Evolutionary conservation across 2,113 vertebrate species (phyloP).

Genomic region (Alethe diademata): DNA sequence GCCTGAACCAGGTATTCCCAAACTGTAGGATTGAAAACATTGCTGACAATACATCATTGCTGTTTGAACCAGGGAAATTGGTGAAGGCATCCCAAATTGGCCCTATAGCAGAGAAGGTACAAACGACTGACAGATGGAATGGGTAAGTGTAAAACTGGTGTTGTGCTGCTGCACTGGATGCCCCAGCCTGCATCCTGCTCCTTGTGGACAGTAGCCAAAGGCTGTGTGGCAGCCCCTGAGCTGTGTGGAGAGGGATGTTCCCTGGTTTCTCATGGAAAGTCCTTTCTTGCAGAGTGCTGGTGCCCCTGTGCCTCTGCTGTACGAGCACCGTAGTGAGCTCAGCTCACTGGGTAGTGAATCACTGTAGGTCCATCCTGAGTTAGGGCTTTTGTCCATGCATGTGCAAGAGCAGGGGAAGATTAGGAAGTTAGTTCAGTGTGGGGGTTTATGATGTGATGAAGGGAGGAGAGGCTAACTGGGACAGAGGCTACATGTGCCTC

Average conservation of each 20-base stretch:
- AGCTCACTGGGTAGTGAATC: neutral
- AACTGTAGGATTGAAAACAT: neutral
- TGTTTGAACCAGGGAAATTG: neutral
- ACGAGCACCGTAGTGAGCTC: neutral
- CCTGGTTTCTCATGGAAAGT: neutral
- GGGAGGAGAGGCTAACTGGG: neutral
- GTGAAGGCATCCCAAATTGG: neutral
- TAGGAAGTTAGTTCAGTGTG: neutral
- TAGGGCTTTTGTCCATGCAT: neutral
- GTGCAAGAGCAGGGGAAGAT: neutral
- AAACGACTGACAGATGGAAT: neutral
- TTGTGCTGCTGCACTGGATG: neutral
- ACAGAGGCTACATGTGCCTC: accelerated
- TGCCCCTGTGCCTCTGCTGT: neutral
- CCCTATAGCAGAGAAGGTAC: neutral
- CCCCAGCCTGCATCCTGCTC: neutral
- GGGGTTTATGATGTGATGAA: neutral
- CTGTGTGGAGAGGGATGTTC: neutral
- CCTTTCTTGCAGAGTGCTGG: neutral
- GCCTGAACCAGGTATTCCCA: neutral
- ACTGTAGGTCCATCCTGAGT: neutral
- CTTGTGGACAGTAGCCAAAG: neutral
- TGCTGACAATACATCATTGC: neutral
- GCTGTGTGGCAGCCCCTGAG: neutral
- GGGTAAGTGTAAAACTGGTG: neutral